Percentiles rank a stretch among this genome's conserved stretches.
Conservation (phyloP, 2,888 invertebrate genomes). For the Ectemnius continuus region DNA sequence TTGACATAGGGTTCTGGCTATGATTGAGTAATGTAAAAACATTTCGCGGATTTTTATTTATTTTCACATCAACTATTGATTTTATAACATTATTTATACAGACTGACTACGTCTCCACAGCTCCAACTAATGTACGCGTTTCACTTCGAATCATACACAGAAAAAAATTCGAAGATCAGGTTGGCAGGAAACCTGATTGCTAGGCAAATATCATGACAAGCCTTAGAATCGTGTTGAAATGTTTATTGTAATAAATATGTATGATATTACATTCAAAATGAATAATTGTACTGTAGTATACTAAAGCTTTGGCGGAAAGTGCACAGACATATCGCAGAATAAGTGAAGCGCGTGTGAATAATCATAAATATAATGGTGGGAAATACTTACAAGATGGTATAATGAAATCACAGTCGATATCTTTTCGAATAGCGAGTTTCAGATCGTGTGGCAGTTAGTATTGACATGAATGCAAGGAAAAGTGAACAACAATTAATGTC, state of each 20-base stretch:
- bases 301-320: constrained; percentile 57
- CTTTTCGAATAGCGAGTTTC: constrained; percentile 45
- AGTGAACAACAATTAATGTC: constrained; percentile 58
- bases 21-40: constrained; percentile 42
- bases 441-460: constrained; percentile 45
- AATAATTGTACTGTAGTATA: constrained; percentile 66
- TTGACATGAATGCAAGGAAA: constrained; percentile 31
- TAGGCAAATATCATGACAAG: constrained; percentile 52
- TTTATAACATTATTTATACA: constrained; percentile 45
- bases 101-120: constrained; percentile 39
- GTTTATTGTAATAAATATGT: constrained; percentile 67
- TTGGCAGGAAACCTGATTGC: constrained; percentile 49
- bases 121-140: constrained; percentile 60
- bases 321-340: constrained; percentile 63
- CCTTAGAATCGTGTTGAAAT: constrained; percentile 60
- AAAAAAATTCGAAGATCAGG: constrained; percentile 38
- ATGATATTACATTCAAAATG: constrained; percentile 62
- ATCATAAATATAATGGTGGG: constrained; percentile 53
- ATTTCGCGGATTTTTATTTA: constrained; percentile 44
- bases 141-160: constrained; percentile 56
- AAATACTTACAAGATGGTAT: constrained; percentile 49
- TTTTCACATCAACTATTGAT: constrained; percentile 46
- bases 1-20: no score
- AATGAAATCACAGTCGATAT: constrained; percentile 52
- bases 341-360: constrained; percentile 57